Evolutionary conservation across 2,113 vertebrate genomes (phyloP).

Genomic region (Callorhinus ursinus): DNA sequence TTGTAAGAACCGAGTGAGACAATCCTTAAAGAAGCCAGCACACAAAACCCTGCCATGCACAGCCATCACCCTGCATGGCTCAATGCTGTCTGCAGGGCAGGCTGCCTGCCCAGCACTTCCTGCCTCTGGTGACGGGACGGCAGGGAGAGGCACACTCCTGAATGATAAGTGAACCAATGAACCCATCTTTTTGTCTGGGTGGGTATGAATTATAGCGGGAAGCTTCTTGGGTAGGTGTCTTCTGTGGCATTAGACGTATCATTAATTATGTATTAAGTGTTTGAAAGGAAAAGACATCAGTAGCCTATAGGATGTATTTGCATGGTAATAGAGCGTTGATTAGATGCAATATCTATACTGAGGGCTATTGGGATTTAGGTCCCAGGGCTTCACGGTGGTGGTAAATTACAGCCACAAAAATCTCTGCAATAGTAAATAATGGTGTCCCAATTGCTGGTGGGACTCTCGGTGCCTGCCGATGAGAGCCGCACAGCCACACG

Average conservation of each 20-base stretch:
- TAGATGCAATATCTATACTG: conserved; percentile 72
- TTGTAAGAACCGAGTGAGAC: not conserved
- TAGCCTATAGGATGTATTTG: conserved; percentile 76
- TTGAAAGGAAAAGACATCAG: conserved; percentile 74
- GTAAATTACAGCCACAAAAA: conserved; percentile 79
- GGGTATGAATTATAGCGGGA: conserved; percentile 64
- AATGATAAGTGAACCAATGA: conserved; percentile 58
- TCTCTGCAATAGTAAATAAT: conserved; percentile 70
- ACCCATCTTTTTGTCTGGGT: conserved; percentile 36
- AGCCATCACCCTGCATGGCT: not conserved
- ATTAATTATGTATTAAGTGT: conserved; percentile 79
- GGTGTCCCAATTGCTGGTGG: conserved; percentile 28
- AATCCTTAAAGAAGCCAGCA: not conserved
- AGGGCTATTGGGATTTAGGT: conserved; percentile 67
- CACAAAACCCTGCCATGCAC: accelerated
- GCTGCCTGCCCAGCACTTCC: not conserved
- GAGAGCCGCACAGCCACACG: not conserved
- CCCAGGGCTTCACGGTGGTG: conserved; percentile 19
- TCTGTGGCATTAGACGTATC: conserved; percentile 64
- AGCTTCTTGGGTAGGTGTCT: conserved; percentile 69
- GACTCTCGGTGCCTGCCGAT: conserved; percentile 32
- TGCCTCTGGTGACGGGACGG: not conserved
- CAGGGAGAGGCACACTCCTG: not conserved
- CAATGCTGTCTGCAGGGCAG: not conserved
- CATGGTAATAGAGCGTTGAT: conserved; percentile 81